A percentile compares a stretch with the other conserved stretches of the same genome.
Evolutionary conservation across 2,113 vertebrate genomes (phyloP).

Genomic region (Stigmatopora argus): DNA sequence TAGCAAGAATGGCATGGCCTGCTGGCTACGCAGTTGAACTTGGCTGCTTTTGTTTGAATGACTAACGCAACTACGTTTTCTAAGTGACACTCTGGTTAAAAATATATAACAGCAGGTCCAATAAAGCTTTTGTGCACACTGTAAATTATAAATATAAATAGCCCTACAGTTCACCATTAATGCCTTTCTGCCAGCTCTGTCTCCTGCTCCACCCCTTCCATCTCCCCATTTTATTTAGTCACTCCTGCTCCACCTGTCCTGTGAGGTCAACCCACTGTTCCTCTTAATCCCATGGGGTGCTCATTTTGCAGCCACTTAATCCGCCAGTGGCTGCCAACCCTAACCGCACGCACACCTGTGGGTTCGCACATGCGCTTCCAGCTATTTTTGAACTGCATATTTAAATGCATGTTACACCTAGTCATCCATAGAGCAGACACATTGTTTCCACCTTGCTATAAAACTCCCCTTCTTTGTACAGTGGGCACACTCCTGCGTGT

Average conservation of each 20-base stretch:
- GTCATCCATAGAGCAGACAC: slow-evolving; percentile 20
- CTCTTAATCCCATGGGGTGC: slow-evolving; percentile 63
- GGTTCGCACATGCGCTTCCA: slow-evolving; percentile 26
- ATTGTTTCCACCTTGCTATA: slow-evolving; percentile 46
- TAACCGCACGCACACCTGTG: slow-evolving; percentile 22
- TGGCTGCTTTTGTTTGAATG: too few relatives aligned
- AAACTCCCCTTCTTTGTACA: slow-evolving; percentile 38
- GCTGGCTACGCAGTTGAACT: too few relatives aligned
- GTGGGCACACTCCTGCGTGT: slow-evolving; percentile 29
- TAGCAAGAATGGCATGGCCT: too few relatives aligned
- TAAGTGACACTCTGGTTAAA: neutral
- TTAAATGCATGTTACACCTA: slow-evolving; percentile 27
- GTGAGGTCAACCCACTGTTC: slow-evolving; percentile 69
- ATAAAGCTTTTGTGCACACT: neutral
- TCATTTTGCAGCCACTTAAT: slow-evolving; percentile 68
- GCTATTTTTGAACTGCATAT: slow-evolving; percentile 52
- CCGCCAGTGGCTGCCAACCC: slow-evolving; percentile 52
- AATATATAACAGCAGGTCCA: neutral
- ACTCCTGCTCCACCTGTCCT: slow-evolving; percentile 35
- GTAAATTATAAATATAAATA: slow-evolving; percentile 2
- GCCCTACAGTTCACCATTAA: neutral
- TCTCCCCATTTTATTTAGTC: slow-evolving; percentile 17
- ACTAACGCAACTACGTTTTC: neutral
- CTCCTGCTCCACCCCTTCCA: neutral
- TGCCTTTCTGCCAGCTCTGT: slow-evolving; percentile 4